Conservation (phyloP, 2,888 invertebrate genomes). For the Lasioglossum vierecki region DNA sequence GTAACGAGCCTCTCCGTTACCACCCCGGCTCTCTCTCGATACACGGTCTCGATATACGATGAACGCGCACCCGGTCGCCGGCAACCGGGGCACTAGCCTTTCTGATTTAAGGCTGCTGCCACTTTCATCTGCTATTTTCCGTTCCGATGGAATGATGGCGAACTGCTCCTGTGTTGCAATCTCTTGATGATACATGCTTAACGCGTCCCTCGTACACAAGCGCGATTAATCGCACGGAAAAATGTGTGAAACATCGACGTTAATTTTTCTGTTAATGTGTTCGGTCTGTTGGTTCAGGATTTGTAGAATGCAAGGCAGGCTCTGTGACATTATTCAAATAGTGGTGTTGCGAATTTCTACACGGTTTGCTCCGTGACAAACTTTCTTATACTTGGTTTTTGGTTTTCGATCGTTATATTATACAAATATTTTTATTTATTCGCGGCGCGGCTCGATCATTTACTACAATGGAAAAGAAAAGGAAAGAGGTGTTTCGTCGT, state of each 20-base stretch:
- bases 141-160: not conserved
- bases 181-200: not conserved
- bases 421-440: no score
- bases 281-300: not conserved
- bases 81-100: not conserved
- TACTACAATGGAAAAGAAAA: no score
- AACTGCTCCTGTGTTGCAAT: not conserved
- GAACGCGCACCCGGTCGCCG: not conserved
- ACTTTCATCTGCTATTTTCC: not conserved
- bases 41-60: conserved; percentile 16
- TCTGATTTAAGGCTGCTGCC: conserved; percentile 6
- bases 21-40: conserved; percentile 18
- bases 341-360: not conserved
- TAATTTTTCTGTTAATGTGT: not conserved
- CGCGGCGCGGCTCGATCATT: no score
- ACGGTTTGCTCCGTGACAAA: not conserved
- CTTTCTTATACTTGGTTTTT: no score
- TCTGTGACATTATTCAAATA: not conserved
- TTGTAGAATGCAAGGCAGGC: not conserved
- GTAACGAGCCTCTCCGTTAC: conserved; percentile 52
- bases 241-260: not conserved
- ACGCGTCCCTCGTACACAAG: not conserved
- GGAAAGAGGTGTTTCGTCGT: no score
- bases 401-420: no score
- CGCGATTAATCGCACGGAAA: not conserved